Conservation (phyloP, 2,888 invertebrate genomes). For the Macaria liturata region DNA sequence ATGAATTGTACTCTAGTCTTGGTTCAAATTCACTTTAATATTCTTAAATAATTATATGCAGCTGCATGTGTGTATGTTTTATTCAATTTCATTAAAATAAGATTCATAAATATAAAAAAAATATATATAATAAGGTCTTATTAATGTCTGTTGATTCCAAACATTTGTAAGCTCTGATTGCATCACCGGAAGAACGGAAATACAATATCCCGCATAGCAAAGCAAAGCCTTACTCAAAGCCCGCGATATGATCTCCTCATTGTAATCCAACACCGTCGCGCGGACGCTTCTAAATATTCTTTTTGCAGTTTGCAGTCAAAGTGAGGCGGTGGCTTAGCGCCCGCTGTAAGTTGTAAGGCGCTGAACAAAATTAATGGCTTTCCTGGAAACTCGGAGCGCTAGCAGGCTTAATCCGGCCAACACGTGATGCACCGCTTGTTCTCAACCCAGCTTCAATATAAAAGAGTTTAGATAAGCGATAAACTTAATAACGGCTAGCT, state of each 20-base stretch:
- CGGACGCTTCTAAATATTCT: slow-evolving; percentile 49
- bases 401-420: slow-evolving; percentile 55
- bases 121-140: too few species aligned
- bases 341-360: slow-evolving; percentile 60
- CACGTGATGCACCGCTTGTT: slow-evolving; percentile 51
- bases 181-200: neutral
- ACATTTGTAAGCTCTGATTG: neutral
- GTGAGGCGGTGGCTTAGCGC: slow-evolving; percentile 53
- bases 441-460: slow-evolving; percentile 28
- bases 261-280: slow-evolving; percentile 50
- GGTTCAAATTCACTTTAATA: too few species aligned
- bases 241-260: slow-evolving; percentile 44
- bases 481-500: slow-evolving; percentile 2
- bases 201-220: slow-evolving; percentile 1
- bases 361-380: slow-evolving; percentile 69
- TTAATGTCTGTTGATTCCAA: too few species aligned
- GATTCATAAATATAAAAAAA: too few species aligned
- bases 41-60: too few species aligned
- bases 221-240: slow-evolving; percentile 38
- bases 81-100: too few species aligned
- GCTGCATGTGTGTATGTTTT: too few species aligned
- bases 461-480: slow-evolving; percentile 12
- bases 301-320: slow-evolving; percentile 55
- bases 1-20: too few species aligned
- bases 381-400: slow-evolving; percentile 46